Percentiles rank a stretch among this genome's conserved stretches.
Conservation (phyloP, 2,888 invertebrate species). For the Agriopis marginaria region DNA sequence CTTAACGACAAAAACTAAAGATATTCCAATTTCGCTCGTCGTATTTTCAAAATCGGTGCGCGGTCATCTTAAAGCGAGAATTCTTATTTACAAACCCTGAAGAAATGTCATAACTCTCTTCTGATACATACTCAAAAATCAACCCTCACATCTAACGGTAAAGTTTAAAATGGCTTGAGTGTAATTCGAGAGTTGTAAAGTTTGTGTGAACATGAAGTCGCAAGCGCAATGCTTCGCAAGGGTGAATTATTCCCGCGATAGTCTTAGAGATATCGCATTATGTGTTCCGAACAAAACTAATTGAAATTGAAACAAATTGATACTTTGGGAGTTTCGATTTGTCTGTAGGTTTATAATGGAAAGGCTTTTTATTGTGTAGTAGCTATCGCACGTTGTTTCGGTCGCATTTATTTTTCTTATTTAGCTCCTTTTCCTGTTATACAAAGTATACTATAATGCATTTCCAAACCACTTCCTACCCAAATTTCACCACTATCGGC, state of each 20-base stretch:
- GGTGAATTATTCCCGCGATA: constrained; percentile 80
- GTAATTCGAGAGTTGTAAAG: constrained; percentile 34
- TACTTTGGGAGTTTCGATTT: constrained; percentile 67
- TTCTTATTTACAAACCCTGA: constrained; percentile 37
- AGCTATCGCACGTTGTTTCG: background rate
- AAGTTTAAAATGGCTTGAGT: constrained; percentile 7
- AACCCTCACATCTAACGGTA: constrained; percentile 19
- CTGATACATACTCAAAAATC: constrained; percentile 24
- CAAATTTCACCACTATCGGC: no score
- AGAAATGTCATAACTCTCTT: constrained; percentile 7
- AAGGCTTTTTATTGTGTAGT: background rate
- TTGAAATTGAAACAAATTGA: constrained; percentile 76
- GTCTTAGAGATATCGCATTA: constrained; percentile 74
- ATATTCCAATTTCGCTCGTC: constrained; percentile 77
- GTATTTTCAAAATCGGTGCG: constrained; percentile 82
- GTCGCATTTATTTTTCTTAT: no score
- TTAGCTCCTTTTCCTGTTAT: no score
- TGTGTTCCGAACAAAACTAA: constrained; percentile 76
- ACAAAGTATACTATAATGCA: no score
- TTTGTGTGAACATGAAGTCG: constrained; percentile 28
- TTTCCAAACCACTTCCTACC: no score
- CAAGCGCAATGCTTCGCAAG: constrained; percentile 53
- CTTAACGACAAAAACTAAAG: constrained; percentile 72
- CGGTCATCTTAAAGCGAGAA: constrained; percentile 57
- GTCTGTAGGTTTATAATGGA: constrained; percentile 47